Conservation (phyloP, 2,797 vertebrate species). For the Enteromius mattozi region DNA sequence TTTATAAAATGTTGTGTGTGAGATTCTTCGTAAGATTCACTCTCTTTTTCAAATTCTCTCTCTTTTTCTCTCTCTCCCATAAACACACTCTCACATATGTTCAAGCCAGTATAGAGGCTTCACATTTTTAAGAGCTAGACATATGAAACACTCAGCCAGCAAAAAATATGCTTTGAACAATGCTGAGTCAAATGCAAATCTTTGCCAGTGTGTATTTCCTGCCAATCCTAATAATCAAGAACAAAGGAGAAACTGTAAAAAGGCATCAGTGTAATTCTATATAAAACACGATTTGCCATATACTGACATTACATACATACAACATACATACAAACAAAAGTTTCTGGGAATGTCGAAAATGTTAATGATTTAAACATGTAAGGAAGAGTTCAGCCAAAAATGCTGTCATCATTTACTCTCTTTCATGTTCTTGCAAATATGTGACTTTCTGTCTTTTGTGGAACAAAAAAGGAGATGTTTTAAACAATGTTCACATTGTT, state of each 20-base stretch:
- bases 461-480: not conserved
- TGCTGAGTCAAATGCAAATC: not conserved
- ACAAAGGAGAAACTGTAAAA: not conserved
- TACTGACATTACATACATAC: not conserved
- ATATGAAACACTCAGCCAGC: slow-evolving; percentile 7
- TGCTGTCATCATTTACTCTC: not conserved
- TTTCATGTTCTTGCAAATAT: not conserved
- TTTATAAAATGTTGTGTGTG: not conserved
- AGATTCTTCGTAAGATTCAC: not conserved
- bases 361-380: not conserved
- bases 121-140: not conserved
- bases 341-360: not conserved
- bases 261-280: not conserved
- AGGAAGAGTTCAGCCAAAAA: not conserved
- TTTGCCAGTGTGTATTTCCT: not conserved
- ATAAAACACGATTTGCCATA: not conserved
- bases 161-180: slow-evolving; percentile 6
- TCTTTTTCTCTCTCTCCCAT: not conserved
- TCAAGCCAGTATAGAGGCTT: not conserved
- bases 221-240: slow-evolving; percentile 12
- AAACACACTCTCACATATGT: not conserved
- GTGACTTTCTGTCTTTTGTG: not conserved
- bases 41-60: not conserved
- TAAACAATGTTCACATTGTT: not conserved
- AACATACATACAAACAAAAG: not conserved